Conservation (phyloP, 2,888 invertebrate species). For the Ochropacha duplaris region DNA sequence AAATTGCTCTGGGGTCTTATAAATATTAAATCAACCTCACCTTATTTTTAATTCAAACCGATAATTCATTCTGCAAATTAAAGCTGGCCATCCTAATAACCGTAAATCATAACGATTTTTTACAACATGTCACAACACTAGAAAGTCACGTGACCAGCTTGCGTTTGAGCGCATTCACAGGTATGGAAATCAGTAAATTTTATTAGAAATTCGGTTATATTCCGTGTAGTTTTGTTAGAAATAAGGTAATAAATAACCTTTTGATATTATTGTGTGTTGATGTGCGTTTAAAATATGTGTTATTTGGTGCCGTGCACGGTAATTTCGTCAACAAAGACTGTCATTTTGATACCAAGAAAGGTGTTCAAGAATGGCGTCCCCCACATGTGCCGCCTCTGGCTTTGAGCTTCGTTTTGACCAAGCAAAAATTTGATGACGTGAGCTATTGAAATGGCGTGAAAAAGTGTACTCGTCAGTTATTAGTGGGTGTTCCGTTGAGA, state of each 20-base stretch:
- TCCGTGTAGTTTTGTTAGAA: constrained; percentile 57
- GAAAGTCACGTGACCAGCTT: constrained; percentile 86
- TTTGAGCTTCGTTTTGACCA: constrained; percentile 68
- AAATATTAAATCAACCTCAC: too few relatives aligned
- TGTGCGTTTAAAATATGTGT: constrained; percentile 61
- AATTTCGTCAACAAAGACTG: constrained; percentile 79
- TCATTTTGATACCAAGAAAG: constrained; percentile 85
- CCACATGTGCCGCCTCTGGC: constrained; percentile 85
- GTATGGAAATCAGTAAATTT: constrained; percentile 82
- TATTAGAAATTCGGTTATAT: constrained; percentile 70
- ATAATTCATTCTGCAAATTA: neutral
- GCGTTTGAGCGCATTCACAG: constrained; percentile 88
- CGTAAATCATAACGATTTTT: constrained; percentile 18
- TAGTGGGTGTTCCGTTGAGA: constrained; percentile 45
- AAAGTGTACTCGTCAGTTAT: constrained; percentile 49
- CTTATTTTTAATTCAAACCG: too few relatives aligned
- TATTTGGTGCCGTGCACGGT: constrained; percentile 65
- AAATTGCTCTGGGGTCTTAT: too few relatives aligned
- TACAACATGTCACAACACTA: constrained; percentile 58
- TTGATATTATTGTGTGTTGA: constrained; percentile 51
- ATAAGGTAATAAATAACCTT: constrained; percentile 67
- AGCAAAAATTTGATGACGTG: constrained; percentile 71
- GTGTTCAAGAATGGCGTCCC: constrained; percentile 89
- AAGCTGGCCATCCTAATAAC: neutral
- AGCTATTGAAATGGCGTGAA: constrained; percentile 55